Evolutionary conservation across 2,797 vertebrate species (phyloP).

Genomic region (Pseudomugil gertrudae): DNA sequence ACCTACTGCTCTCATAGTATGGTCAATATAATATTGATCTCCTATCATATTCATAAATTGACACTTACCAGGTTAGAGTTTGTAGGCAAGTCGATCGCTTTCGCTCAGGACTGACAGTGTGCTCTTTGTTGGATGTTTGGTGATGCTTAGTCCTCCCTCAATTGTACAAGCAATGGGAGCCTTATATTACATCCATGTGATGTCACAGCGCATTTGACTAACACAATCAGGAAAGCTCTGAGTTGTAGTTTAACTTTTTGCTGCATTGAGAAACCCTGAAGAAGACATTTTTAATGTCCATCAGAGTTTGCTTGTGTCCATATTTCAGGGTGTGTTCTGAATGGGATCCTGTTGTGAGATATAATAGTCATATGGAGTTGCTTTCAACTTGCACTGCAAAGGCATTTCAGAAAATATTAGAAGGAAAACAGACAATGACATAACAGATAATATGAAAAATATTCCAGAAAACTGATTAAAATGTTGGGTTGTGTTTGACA

Average conservation of each 20-base stretch:
- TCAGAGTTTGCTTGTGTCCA: slow-evolving; percentile 2
- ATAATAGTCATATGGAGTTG: background rate
- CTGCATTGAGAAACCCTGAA: slow-evolving; percentile 19
- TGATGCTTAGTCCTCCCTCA: slow-evolving; percentile 75
- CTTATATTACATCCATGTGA: slow-evolving; percentile 82
- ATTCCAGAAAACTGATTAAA: background rate
- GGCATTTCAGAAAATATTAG: background rate
- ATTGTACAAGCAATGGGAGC: slow-evolving; percentile 72
- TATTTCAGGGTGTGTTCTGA: background rate
- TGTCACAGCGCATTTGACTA: slow-evolving; percentile 84
- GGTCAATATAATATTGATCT: slow-evolving; percentile 26
- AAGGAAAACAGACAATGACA: background rate
- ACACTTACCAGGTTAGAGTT: slow-evolving; percentile 72
- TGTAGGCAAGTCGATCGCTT: slow-evolving; percentile 53
- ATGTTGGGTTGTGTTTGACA: background rate
- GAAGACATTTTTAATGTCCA: slow-evolving; percentile 1
- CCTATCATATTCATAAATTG: slow-evolving; percentile 15
- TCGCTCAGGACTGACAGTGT: slow-evolving; percentile 67
- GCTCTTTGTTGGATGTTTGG: slow-evolving; percentile 78
- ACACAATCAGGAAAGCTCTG: slow-evolving; percentile 70
- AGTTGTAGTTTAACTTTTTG: slow-evolving; percentile 29
- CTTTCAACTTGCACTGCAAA: background rate
- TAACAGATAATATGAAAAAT: background rate
- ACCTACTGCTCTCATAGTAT: background rate
- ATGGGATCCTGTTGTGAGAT: background rate